Conservation (phyloP, 2,113 vertebrate species). For the Neotoma lepida region DNA sequence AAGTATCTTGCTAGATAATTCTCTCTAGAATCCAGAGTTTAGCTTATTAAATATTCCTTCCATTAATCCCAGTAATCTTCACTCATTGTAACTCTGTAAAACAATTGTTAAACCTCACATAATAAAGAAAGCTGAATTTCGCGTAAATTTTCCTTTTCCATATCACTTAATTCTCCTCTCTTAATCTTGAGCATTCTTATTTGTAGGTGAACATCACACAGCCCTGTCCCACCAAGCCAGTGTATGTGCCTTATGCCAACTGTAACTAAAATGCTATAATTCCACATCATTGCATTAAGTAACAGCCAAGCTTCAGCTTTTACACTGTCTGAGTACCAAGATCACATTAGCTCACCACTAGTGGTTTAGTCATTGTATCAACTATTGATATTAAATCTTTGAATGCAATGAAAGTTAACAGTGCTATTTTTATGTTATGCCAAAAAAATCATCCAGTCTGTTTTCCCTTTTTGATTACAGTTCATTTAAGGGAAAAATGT, state of each 20-base stretch:
- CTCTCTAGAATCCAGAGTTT: constrained; percentile 81
- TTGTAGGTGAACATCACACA: constrained; percentile 20
- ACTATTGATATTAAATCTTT: constrained; percentile 81
- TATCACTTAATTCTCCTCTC: constrained; percentile 57
- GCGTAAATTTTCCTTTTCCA: constrained; percentile 64
- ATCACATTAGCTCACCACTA: constrained; percentile 59
- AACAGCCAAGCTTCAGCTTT: constrained; percentile 65
- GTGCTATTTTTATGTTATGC: constrained; percentile 79
- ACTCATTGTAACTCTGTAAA: constrained; percentile 81
- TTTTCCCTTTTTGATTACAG: constrained; percentile 85
- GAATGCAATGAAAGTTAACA: constrained; percentile 82
- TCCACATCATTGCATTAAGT: constrained; percentile 63
- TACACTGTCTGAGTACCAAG: constrained; percentile 66
- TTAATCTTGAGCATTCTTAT: constrained; percentile 3
- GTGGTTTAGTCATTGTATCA: constrained; percentile 72
- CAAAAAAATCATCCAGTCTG: constrained; percentile 76
- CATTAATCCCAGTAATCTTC: constrained; percentile 82
- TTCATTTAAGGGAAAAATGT: constrained; percentile 84
- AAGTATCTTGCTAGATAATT: constrained; percentile 81
- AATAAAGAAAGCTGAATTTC: constrained; percentile 79
- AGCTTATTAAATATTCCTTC: constrained; percentile 83
- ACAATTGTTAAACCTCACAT: constrained; percentile 73
- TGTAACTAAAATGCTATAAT: constrained; percentile 39
- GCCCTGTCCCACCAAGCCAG: background rate
- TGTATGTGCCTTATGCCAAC: background rate